phyloP scores from a whole-genome alignment of 2,797 vertebrate species.

The Acestrorhynchus altus region DNA sequence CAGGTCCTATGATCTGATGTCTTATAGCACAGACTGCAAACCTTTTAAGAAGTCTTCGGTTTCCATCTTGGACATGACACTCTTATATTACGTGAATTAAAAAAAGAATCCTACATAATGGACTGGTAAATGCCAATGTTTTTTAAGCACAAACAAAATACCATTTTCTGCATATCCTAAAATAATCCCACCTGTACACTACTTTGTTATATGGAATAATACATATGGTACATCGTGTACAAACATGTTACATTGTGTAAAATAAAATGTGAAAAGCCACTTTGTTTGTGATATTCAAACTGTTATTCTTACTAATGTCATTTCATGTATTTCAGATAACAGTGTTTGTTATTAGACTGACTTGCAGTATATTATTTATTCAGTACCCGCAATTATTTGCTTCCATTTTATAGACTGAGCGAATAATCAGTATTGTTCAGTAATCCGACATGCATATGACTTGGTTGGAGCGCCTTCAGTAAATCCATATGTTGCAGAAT shows the following conservation, averaged over 20 bases:
- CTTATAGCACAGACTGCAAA: slow-evolving; percentile 30
- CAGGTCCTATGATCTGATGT: slow-evolving; percentile 43
- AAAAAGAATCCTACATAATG: slow-evolving; percentile 5
- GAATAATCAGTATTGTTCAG: slow-evolving; percentile 1
- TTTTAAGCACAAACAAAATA: slow-evolving; percentile 75
- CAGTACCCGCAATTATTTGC: slow-evolving; percentile 13
- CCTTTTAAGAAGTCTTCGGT: slow-evolving; percentile 26
- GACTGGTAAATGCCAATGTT: slow-evolving; percentile 57
- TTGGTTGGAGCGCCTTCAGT: background rate
- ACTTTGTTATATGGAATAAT: slow-evolving; percentile 86
- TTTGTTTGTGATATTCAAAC: slow-evolving; percentile 34
- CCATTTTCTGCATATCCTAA: slow-evolving; percentile 69
- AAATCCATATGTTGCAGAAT: background rate
- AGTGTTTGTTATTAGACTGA: slow-evolving; percentile 8
- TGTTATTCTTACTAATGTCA: background rate
- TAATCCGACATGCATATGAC: background rate
- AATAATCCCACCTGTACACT: slow-evolving; percentile 69
- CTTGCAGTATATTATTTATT: background rate
- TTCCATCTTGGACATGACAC: slow-evolving; percentile 28
- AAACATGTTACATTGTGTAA: slow-evolving; percentile 83
- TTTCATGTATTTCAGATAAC: background rate
- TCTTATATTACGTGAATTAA: slow-evolving; percentile 3
- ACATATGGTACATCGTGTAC: slow-evolving; percentile 79
- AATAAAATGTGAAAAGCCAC: slow-evolving; percentile 76
- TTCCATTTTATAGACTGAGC: slow-evolving; percentile 8